Base-by-base conservation (phyloP, 2,797 vertebrate species). In the Coluber constrictor region DNA sequence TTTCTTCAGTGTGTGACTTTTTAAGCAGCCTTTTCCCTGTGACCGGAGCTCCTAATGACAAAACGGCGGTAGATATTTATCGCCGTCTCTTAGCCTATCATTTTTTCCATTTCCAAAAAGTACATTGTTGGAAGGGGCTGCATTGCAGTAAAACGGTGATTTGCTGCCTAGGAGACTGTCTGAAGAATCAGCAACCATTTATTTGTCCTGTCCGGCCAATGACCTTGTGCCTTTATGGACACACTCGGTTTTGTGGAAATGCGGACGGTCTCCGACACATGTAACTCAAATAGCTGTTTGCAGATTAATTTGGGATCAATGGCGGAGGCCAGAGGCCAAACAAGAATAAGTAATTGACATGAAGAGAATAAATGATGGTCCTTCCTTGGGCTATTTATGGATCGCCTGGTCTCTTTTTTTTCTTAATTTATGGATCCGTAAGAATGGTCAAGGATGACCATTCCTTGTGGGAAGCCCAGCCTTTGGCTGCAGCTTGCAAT, bases 251-350 rank as follows among this genome's bases (percentile, higher is more conserved):
- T 87, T 90, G 88, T 87, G 37, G 13, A 15, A 27, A 55, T 63
- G 56, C n/a, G n/a, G 5, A 10, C 16, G 86, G 20, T 55, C 32
- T 43, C 5, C 32, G n/a, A 43, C 87, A 27, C 43, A 23, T 20
- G 74, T 7, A 83, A 91, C 70, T 89, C 60, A 60, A 51, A 57
- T 4, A 16, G 16, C 32, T 86, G 60, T 93, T 94, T 89, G 87
- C 90, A 94, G 92, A 94, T 94, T 93, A 94, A 93, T 55, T 87
- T 20, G 37, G 37, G 74, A 91, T 92, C 93, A 93, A 93, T 91
- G 86, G 25, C 60, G 5, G 5, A n/a, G 43, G 55, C 74, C 90
- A 94, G 86, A 89, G 87, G 60, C 16, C 37, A 18, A 29, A 63
- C 9, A 59, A 59, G 86, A 74, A 87, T 51, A 74, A 87, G 90